A percentile compares a stretch with the other conserved stretches of the same genome.
These are phyloP conservation scores for Hypercompe scribonia DNA, from an alignment of 2,888 invertebrate species.

Conservation along the genomic window DNA sequence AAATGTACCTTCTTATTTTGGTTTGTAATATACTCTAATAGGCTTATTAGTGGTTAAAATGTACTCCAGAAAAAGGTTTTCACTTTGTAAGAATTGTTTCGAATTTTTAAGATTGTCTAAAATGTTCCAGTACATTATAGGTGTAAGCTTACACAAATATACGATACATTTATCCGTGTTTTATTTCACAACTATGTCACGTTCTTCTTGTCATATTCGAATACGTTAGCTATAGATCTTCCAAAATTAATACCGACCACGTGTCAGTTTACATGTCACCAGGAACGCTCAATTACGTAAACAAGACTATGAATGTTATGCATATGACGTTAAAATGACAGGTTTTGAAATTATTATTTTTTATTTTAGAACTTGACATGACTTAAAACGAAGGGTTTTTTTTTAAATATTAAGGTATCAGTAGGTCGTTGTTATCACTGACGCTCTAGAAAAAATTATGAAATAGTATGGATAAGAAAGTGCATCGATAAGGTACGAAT, in stretches of 20 bases:
- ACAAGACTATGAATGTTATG: neutral
- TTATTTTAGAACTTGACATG: neutral
- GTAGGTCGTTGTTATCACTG: neutral
- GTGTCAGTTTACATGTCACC: constrained; percentile 44
- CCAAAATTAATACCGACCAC: constrained; percentile 19
- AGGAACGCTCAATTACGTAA: constrained; percentile 23
- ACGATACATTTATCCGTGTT: constrained; percentile 17
- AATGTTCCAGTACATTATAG: too few relatives aligned
- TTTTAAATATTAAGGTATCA: neutral
- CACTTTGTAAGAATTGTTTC: too few relatives aligned
- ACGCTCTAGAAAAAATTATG: neutral
- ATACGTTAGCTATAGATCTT: constrained; percentile 28
- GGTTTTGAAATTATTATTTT: neutral
- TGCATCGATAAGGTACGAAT: too few relatives aligned
- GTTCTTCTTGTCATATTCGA: constrained; percentile 22
- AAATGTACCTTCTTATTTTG: too few relatives aligned
- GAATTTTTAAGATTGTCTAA: too few relatives aligned
- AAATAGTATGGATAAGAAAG: too few relatives aligned
- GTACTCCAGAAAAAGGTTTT: too few relatives aligned
- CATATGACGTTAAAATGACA: neutral
- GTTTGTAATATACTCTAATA: too few relatives aligned
- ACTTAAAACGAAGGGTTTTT: neutral
- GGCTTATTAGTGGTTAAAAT: too few relatives aligned
- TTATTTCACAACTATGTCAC: constrained; percentile 30
- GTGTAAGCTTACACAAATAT: too few relatives aligned